These are phyloP conservation scores for Sula dactylatra DNA, from an alignment of 2,113 vertebrate genomes.

Conservation along the genomic window DNA sequence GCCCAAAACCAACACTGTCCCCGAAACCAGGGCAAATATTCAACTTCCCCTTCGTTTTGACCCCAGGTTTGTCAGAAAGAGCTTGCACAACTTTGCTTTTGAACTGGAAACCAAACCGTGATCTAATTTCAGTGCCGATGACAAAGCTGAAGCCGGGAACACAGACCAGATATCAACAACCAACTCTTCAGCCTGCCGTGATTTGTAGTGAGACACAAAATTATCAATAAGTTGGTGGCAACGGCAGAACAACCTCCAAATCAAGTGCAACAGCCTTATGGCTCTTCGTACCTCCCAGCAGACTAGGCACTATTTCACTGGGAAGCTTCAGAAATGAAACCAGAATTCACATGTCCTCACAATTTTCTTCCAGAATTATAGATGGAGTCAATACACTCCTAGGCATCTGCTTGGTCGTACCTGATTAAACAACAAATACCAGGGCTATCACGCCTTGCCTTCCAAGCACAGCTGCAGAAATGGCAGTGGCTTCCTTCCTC, in stretches of 20 bases:
- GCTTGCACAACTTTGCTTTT: neutral
- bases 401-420: neutral
- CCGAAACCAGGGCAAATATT: accelerated
- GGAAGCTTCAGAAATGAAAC: neutral
- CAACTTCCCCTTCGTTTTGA: accelerated
- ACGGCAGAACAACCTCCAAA: conserved; percentile 29
- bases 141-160: neutral
- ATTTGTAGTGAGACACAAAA: neutral
- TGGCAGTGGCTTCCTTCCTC: neutral
- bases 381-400: neutral
- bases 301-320: neutral
- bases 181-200: neutral
- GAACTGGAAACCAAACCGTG: neutral
- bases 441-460: neutral
- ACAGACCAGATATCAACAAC: neutral
- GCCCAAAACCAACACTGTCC: neutral
- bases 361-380: neutral
- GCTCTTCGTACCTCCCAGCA: conserved; percentile 17
- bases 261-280: neutral
- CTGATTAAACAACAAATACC: neutral
- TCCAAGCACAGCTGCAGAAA: neutral
- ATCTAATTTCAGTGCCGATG: neutral
- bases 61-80: neutral
- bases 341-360: neutral
- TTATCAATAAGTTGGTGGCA: conserved; percentile 43